Evolutionary conservation across 1,140 invertebrate species (phyloP).

Genomic region (Phenacoccus solenopsis): DNA sequence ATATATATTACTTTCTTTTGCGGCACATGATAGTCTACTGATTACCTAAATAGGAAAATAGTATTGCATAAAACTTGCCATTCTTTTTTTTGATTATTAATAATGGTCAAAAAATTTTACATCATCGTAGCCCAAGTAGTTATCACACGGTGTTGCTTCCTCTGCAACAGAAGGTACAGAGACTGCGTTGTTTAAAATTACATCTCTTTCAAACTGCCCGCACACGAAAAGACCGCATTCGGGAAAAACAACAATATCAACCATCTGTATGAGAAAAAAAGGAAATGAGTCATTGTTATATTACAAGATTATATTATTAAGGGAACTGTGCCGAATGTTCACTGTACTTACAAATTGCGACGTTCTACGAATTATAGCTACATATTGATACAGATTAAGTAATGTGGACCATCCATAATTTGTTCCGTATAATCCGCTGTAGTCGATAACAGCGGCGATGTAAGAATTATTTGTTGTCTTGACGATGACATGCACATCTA

Average conservation of each 20-base stretch:
- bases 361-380: neutral
- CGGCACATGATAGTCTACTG: conserved; percentile 41
- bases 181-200: conserved; percentile 22
- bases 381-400: conserved; percentile 11
- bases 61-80: too few relatives aligned
- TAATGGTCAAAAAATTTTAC: too few relatives aligned
- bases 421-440: neutral
- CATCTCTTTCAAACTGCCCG: conserved; percentile 25
- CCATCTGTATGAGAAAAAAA: conserved; percentile 26
- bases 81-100: too few relatives aligned
- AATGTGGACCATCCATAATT: neutral
- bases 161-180: conserved; percentile 26
- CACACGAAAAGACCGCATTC: conserved; percentile 45
- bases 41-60: conserved; percentile 30
- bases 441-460: conserved; percentile 18
- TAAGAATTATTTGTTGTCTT: neutral
- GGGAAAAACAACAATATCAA: conserved; percentile 71
- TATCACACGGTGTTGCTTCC: conserved; percentile 28
- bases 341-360: conserved; percentile 1
- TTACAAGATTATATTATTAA: too few relatives aligned
- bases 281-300: too few relatives aligned
- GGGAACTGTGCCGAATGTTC: neutral
- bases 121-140: neutral
- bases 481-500: neutral
- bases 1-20: conserved; percentile 38